phyloP scores from a whole-genome alignment of 1,140 invertebrate species.

The Saccostrea cuccullata region DNA sequence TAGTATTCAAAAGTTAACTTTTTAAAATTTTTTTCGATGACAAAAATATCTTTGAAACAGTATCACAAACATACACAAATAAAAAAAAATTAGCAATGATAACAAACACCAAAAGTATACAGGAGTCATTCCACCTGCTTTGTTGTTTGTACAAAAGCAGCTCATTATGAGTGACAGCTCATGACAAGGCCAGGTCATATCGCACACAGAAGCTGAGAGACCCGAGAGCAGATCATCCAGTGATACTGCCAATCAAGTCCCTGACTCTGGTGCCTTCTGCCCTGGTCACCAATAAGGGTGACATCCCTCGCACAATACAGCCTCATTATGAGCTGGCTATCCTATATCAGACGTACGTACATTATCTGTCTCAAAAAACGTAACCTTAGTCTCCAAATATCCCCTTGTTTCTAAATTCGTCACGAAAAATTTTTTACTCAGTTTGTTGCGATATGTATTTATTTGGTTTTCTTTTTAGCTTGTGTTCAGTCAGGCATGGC shows the following conservation, averaged over 20 bases:
- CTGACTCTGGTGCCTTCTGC: not conserved
- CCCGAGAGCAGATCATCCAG: not conserved
- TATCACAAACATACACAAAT: not conserved
- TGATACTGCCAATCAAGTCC: slow-evolving; percentile 3
- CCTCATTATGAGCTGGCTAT: slow-evolving; percentile 6
- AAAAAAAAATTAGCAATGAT: not conserved
- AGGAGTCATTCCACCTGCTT: not conserved
- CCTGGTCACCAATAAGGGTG: not conserved
- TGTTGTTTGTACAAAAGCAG: not conserved
- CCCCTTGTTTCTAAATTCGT: not conserved
- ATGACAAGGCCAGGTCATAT: slow-evolving; percentile 13
- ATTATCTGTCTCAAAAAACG: slow-evolving; percentile 4
- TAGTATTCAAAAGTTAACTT: not conserved
- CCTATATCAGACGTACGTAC: not conserved
- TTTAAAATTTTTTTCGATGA: not conserved
- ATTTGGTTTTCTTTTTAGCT: not conserved
- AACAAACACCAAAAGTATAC: slow-evolving; percentile 2
- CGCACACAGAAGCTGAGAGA: not conserved
- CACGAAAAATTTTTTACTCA: not conserved
- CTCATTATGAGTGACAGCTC: not conserved
- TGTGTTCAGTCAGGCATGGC: not conserved
- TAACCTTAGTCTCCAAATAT: not conserved
- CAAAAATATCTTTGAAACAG: not conserved
- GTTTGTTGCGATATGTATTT: not conserved
- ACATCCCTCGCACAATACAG: not conserved